Base-by-base conservation (phyloP, 2,888 invertebrate species). In the Blastobasis adustella region DNA sequence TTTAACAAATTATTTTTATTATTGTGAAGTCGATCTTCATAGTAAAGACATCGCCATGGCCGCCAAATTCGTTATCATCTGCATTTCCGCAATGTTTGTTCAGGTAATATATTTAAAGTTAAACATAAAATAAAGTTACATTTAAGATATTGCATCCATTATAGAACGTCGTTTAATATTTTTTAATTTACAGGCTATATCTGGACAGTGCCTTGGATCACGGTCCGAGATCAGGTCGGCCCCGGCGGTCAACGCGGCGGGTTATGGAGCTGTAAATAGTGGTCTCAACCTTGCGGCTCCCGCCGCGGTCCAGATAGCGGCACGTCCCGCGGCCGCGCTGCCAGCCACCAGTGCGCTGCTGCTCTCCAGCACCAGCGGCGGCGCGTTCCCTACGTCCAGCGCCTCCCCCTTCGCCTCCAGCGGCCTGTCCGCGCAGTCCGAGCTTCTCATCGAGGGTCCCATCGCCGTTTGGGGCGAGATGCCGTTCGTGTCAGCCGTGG, bases 381-480 rank as follows among this genome's bases (percentile, higher is more conserved):
- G 59, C 36, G 57, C 55, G 7, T 58, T 67, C 5, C 49, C 61
- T 2, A 60, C 70, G 0, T 59, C 59, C n/a, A 67, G 69, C 45
- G 53, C 62, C 36, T 73, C 75, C 0, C 68, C 70, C 0, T 65
- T 70, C 23, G 54, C 62, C 4, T 70, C 75, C 0, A 65, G 54
- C 10, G 73, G 73, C 4, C 57, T 77, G 4, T 58, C 7, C 10
- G 42, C 6, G 8, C n/a, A n/a, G n/a, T 42, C 42, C 10, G 42
- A 42, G 7, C 9, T n/a, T 7, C n/a, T n/a, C 1, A 8, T 42
- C 1, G 8, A 10, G 9, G 42, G 42, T 42, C 5, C 42, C 3
- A 5, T 42, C 5, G 6, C 9, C 9, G 42, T 7, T 9, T 42
- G n/a, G 10, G 42, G 42, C 9, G 42, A 9, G 42, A n/a, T 42